Conservation (phyloP, 2,888 invertebrate species). For the Mythimna pallens region DNA sequence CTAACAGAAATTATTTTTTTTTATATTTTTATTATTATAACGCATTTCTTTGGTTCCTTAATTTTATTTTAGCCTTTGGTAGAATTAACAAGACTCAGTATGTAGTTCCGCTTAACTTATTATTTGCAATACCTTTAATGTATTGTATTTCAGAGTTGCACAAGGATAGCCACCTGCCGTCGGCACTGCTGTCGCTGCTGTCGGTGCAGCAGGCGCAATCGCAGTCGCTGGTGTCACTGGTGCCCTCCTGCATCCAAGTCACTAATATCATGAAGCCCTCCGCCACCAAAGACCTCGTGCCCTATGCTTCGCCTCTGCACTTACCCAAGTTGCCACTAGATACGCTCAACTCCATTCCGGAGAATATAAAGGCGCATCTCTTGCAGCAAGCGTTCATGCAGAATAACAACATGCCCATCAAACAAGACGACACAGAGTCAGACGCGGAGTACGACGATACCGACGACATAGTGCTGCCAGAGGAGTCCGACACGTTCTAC, state of each 20-base stretch:
- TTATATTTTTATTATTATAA: conserved; percentile 85
- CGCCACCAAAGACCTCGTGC: conserved; percentile 61
- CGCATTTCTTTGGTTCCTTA: conserved; percentile 91
- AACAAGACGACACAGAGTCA: conserved; percentile 88
- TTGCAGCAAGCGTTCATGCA: conserved; percentile 84
- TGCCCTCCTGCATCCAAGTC: conserved; percentile 78
- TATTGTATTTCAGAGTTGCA: conserved; percentile 87
- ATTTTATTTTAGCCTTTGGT: conserved; percentile 89
- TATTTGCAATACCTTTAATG: conserved; percentile 87
- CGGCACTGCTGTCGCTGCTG: conserved; percentile 87
- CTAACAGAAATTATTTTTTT: conserved; percentile 86
- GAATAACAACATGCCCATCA: conserved; percentile 80
- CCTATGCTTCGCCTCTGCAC: conserved; percentile 58
- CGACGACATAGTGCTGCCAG: conserved; percentile 88
- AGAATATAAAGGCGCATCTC: conserved; percentile 80
- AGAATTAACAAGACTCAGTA: conserved; percentile 89
- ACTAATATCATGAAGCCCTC: conserved; percentile 71
- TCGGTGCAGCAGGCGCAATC: conserved; percentile 79
- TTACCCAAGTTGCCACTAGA: conserved; percentile 67
- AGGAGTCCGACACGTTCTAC: conserved; percentile 81
- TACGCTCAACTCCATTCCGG: conserved; percentile 73
- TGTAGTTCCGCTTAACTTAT: conserved; percentile 85
- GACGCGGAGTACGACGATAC: conserved; percentile 88
- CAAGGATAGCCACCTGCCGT: conserved; percentile 84
- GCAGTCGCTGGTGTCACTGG: conserved; percentile 75